A percentile compares a stretch with the other conserved stretches of the same genome.
Conservation (phyloP, 2,888 invertebrate genomes). For the Trachelus iudaicus region DNA sequence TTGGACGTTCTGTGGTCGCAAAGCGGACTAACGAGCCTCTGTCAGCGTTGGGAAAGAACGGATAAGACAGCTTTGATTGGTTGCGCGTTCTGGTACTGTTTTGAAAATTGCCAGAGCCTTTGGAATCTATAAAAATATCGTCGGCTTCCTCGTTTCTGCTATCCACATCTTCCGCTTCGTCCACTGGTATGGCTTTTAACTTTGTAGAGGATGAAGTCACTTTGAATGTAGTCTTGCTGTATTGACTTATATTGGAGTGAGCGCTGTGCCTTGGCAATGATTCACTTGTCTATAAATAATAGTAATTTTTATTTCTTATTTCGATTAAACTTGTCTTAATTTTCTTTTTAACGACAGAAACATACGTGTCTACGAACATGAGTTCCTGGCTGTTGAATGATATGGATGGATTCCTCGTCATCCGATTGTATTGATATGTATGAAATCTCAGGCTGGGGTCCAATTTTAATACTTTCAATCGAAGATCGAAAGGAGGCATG, state of each 20-base stretch:
- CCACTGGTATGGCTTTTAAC: background rate
- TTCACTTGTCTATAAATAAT: slow-evolving; percentile 6
- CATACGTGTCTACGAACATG: background rate
- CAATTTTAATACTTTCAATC: background rate
- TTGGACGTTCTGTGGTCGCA: background rate
- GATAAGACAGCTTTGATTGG: slow-evolving; percentile 10
- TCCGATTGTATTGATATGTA: background rate
- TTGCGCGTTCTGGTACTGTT: background rate
- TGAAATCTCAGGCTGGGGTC: background rate
- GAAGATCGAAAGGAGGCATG: slow-evolving; percentile 39
- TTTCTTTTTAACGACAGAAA: background rate
- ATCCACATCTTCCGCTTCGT: background rate
- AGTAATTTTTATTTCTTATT: background rate
- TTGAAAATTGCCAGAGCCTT: background rate
- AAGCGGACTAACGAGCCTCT: background rate
- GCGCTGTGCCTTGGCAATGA: slow-evolving; percentile 9
- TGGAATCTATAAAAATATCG: background rate
- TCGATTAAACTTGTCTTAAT: background rate
- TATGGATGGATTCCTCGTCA: background rate
- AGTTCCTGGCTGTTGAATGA: no score
- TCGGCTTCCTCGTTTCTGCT: background rate
- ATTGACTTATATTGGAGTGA: slow-evolving; percentile 20
- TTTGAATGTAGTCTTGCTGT: background rate
- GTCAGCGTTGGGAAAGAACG: slow-evolving; percentile 15
- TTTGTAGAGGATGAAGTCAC: background rate